Evolutionary conservation across 2,113 vertebrate species (phyloP).

Genomic region (Bubo scandiacus): DNA sequence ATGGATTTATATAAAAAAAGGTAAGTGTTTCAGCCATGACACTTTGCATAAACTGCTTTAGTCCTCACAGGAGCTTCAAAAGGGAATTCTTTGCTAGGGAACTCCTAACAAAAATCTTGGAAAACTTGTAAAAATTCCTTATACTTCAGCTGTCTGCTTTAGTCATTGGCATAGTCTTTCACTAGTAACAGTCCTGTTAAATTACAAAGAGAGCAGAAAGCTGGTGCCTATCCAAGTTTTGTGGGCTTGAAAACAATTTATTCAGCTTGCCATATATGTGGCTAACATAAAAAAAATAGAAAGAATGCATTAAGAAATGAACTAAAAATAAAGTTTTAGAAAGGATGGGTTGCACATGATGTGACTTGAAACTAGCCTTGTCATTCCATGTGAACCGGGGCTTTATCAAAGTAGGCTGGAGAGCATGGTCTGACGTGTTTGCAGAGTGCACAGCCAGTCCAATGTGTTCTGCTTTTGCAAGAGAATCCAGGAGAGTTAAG

Average conservation of each 20-base stretch:
- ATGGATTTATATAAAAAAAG: background rate
- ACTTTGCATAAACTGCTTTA: background rate
- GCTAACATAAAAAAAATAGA: background rate
- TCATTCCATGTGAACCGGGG: background rate
- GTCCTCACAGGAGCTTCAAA: slow-evolving; percentile 25
- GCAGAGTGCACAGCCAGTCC: background rate
- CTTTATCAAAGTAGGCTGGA: background rate
- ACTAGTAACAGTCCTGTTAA: background rate
- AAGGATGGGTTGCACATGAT: background rate
- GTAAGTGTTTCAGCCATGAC: background rate
- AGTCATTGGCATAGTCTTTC: slow-evolving; percentile 18
- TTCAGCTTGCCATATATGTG: background rate
- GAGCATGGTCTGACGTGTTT: background rate
- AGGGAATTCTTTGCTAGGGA: background rate
- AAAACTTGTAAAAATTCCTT: slow-evolving; percentile 64
- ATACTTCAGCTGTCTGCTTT: slow-evolving; percentile 41
- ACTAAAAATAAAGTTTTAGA: background rate
- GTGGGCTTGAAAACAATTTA: background rate
- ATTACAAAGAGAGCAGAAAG: background rate
- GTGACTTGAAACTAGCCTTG: background rate
- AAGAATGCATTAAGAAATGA: background rate
- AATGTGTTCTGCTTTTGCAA: background rate
- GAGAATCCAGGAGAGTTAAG: background rate
- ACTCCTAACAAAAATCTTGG: slow-evolving; percentile 45
- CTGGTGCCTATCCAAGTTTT: background rate